Base-by-base conservation (phyloP, 1,140 invertebrate species). In the Bombus consobrinus region DNA sequence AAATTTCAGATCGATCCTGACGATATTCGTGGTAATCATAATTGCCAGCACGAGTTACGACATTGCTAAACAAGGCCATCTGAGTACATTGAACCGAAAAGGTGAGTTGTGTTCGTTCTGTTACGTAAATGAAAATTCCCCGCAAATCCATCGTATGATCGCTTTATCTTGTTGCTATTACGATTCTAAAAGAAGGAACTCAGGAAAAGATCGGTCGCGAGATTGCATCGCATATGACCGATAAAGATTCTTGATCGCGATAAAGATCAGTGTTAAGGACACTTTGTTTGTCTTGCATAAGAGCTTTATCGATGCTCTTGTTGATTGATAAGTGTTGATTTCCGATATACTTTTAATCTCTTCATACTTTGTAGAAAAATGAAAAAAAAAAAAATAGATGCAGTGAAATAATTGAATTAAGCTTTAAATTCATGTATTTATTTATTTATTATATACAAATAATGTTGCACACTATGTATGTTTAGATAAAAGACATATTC, bases 41-140 rank as follows among this genome's bases (percentile, higher is more conserved):
- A 73, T 93, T 59, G 76, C 62, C 77, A 92, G 91, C 80, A 94
- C 93, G 9, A 68, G 80, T 79, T 93, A 93, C 85, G 93, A 94
- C 71, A 74, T 93, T 72, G 78, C 76, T n/a, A 86, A 84, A 57
- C 77, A 80, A 83, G 81, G 86, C 53, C 78, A 77, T 32, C 18
- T n/a, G 25, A 77, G 68, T 34, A 43, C 84, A n/a, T 76, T 75
- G 68, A 43, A 85, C 43, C 66, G 18, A 57, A 83, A 68, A 86
- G 80, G 86, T 90, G 79, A 39, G 74, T 79, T 34, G 47, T 18
- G 59, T 62, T 39, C 32, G 18, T 72, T 84, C 28, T 72, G 32
- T 80, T 80, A 73, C 68, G 66, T 64, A 69, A 75, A 75, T 57
- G 62, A 62, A 78, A 78, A 78, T 78, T 78, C 15, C 2, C 18